Evolutionary conservation across 2,797 vertebrate genomes (phyloP).

Genomic region (Neoniphon sammara): DNA sequence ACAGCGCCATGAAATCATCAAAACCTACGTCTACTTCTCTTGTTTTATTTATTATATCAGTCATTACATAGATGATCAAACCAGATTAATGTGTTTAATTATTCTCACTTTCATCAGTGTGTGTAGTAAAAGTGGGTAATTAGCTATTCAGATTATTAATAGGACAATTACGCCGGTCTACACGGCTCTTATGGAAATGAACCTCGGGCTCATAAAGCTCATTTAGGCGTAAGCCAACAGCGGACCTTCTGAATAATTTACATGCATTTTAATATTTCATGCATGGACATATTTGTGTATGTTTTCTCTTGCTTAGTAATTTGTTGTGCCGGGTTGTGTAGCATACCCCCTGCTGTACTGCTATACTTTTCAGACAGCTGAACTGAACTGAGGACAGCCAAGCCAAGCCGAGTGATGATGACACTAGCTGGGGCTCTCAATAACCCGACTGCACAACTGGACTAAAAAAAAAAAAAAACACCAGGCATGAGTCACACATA

Average conservation of each 20-base stretch:
- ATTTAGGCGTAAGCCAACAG: conserved; percentile 65
- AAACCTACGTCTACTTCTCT: conserved; percentile 62
- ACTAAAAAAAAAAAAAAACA: conserved; percentile 44
- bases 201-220: conserved; percentile 68
- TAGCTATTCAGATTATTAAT: conserved; percentile 81
- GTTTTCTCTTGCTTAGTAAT: conserved; percentile 65
- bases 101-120: conserved; percentile 65
- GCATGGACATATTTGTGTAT: conserved; percentile 72
- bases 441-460: conserved; percentile 27
- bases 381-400: conserved; percentile 30
- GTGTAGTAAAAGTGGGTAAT: conserved; percentile 76
- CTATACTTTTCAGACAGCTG: conserved; percentile 48
- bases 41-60: conserved; percentile 72
- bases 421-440: conserved; percentile 33
- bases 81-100: conserved; percentile 77
- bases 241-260: conserved; percentile 81
- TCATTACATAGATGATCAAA: conserved; percentile 74
- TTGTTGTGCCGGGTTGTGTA: conserved; percentile 57
- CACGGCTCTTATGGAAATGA: conserved; percentile 78
- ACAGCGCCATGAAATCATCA: conserved; percentile 44
- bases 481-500: conserved; percentile 53
- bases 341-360: conserved; percentile 32
- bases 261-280: conserved; percentile 81
- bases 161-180: conserved; percentile 75
- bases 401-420: conserved; percentile 36